These are phyloP conservation scores for Oreotrochilus melanogaster DNA, from an alignment of 2,113 vertebrate genomes.

Conservation along the genomic window DNA sequence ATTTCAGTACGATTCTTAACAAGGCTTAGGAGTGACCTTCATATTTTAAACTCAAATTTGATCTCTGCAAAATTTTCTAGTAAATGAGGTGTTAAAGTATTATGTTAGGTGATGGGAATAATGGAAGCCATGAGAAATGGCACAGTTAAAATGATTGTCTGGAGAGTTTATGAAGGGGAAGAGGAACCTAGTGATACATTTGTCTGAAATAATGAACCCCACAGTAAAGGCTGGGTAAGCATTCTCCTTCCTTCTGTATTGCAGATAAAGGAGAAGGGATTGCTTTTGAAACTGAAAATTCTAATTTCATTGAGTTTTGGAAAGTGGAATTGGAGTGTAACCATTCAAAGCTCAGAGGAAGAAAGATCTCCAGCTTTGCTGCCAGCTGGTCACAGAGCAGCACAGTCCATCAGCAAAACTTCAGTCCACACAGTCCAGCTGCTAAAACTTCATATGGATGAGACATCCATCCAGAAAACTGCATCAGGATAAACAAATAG, in stretches of 20 bases:
- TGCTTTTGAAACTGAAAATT: constrained; percentile 23
- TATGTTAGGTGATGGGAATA: constrained; percentile 13
- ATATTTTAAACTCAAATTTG: neutral
- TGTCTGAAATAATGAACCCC: constrained; percentile 27
- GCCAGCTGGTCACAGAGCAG: neutral
- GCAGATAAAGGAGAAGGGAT: neutral
- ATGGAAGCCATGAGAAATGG: neutral
- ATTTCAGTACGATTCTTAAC: neutral
- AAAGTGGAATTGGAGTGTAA: neutral
- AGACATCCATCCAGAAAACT: neutral
- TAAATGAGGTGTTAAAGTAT: neutral
- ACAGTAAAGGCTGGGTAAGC: neutral
- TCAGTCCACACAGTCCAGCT: no score
- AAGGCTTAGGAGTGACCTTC: neutral
- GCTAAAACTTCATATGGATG: neutral
- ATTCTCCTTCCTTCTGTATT: neutral
- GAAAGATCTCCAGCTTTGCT: neutral
- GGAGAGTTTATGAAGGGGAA: neutral
- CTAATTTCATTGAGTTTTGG: neutral
- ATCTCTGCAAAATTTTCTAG: neutral
- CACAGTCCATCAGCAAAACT: neutral
- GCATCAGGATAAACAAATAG: neutral
- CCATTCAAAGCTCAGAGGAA: neutral
- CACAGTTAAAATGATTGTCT: neutral
- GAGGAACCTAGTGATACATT: neutral